Evolutionary conservation across 2,888 invertebrate genomes (phyloP).

Genomic region (Lobophora halterata): DNA sequence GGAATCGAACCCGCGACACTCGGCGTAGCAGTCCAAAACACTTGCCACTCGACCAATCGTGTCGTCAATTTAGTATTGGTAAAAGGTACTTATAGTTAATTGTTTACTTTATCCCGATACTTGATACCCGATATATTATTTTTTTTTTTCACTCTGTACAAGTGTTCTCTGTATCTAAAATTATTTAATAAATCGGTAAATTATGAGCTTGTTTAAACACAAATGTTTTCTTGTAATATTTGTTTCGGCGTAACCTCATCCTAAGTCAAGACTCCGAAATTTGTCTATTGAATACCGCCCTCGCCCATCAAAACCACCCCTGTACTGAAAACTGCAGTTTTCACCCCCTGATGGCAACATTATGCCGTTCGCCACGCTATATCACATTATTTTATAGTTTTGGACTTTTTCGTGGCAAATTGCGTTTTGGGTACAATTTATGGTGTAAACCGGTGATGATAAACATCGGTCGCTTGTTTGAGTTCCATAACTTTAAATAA

Average conservation of each 20-base stretch:
- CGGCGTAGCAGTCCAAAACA: too few species aligned
- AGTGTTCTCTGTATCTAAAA: too few species aligned
- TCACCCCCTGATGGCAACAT: slow-evolving; percentile 33
- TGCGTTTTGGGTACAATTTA: slow-evolving; percentile 18
- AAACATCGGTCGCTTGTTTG: slow-evolving; percentile 1
- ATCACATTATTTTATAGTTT: slow-evolving; percentile 26
- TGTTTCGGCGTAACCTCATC: slow-evolving; percentile 40
- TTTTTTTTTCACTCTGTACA: too few species aligned
- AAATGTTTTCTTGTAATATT: neutral
- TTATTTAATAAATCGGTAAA: too few species aligned
- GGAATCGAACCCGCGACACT: too few species aligned
- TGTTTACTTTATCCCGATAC: too few species aligned
- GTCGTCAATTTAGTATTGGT: too few species aligned
- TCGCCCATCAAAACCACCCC: slow-evolving; percentile 42
- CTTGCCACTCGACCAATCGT: too few species aligned
- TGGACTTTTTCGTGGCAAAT: slow-evolving; percentile 21
- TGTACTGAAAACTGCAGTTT: slow-evolving; percentile 42
- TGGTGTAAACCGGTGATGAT: slow-evolving; percentile 5
- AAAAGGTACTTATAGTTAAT: too few species aligned
- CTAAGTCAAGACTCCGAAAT: slow-evolving; percentile 41
- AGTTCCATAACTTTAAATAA: too few species aligned
- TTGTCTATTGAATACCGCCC: slow-evolving; percentile 53
- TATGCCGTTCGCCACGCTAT: slow-evolving; percentile 40
- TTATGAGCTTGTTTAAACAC: neutral
- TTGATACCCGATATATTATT: too few species aligned